phyloP scores from a whole-genome alignment of 2,113 vertebrate species.

The Sapajus apella region DNA sequence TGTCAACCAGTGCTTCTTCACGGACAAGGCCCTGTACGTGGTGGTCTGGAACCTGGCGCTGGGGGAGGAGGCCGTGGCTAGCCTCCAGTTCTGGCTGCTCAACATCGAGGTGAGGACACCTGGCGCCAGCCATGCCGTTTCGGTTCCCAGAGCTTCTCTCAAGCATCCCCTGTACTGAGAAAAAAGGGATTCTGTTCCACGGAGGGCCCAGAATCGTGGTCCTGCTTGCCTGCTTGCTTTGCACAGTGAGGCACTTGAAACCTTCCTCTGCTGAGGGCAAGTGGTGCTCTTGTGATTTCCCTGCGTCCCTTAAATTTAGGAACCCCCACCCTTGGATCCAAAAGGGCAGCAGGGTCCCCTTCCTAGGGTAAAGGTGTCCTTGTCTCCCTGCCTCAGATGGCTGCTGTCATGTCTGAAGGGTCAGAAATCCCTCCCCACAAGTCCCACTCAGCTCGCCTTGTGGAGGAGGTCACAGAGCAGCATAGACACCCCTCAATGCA shows the following conservation, averaged over 20 bases:
- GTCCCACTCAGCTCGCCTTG: neutral
- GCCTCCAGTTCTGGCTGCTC: slow-evolving; percentile 96
- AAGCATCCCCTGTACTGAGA: too few species aligned
- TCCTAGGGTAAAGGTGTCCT: neutral
- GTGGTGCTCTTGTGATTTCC: neutral
- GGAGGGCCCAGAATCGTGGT: accelerated
- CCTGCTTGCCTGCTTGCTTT: neutral
- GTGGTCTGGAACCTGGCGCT: slow-evolving; percentile 98
- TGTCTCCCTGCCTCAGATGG: neutral
- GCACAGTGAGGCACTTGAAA: accelerated
- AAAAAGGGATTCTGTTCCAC: accelerated
- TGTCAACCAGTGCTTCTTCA: slow-evolving; percentile 99
- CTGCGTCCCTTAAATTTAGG: neutral
- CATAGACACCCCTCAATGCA: neutral
- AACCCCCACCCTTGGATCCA: neutral
- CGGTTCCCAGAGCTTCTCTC: neutral
- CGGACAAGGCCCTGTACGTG: slow-evolving; percentile 96
- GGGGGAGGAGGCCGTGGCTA: slow-evolving; percentile 96
- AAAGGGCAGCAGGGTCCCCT: neutral
- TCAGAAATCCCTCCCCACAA: neutral
- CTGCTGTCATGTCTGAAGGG: neutral
- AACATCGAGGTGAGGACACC: slow-evolving; percentile 93
- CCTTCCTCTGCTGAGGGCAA: accelerated
- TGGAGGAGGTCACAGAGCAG: accelerated
- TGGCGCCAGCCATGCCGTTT: accelerated